Conservation (phyloP, 2,113 vertebrate genomes). For the Cygnus buccinator region DNA sequence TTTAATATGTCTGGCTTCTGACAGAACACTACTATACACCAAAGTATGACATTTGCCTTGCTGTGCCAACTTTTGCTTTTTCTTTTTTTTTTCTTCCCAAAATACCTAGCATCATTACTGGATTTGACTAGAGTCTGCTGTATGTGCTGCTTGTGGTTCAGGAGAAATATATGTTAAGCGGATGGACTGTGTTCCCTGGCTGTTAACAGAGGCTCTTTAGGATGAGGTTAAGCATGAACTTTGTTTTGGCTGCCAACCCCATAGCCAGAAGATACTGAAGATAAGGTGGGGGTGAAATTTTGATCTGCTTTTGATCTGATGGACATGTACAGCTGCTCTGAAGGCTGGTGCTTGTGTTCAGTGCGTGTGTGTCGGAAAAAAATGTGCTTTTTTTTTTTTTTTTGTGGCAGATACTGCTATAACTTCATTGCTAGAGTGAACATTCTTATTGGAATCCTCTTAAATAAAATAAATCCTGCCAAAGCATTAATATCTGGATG, state of each 20-base stretch:
- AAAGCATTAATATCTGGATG: conserved; percentile 26
- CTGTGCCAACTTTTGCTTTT: conserved; percentile 53
- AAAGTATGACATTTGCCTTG: conserved; percentile 59
- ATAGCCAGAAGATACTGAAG: conserved; percentile 39
- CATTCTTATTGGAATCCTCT: conserved; percentile 57
- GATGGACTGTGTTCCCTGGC: background rate
- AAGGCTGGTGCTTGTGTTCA: background rate
- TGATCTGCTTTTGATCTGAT: conserved; percentile 58
- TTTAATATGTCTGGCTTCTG: conserved; percentile 76
- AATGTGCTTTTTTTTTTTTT: background rate
- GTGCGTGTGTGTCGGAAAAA: background rate
- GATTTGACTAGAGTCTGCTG: conserved; percentile 62
- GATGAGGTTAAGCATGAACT: conserved; percentile 24
- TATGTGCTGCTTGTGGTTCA: conserved; percentile 44
- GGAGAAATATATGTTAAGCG: conserved; percentile 31
- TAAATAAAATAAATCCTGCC: conserved; percentile 41
- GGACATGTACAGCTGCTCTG: conserved; percentile 60
- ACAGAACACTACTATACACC: conserved; percentile 72
- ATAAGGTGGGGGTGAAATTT: conserved; percentile 16
- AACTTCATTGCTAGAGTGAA: conserved; percentile 30
- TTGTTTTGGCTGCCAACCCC: conserved; percentile 43
- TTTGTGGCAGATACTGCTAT: conserved; percentile 50
- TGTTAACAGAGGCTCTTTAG: conserved; percentile 41
- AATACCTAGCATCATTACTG: conserved; percentile 66
- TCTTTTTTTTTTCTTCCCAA: conserved; percentile 23